Evolutionary conservation across 2,888 invertebrate species (phyloP).

Genomic region (Ophraella communa): DNA sequence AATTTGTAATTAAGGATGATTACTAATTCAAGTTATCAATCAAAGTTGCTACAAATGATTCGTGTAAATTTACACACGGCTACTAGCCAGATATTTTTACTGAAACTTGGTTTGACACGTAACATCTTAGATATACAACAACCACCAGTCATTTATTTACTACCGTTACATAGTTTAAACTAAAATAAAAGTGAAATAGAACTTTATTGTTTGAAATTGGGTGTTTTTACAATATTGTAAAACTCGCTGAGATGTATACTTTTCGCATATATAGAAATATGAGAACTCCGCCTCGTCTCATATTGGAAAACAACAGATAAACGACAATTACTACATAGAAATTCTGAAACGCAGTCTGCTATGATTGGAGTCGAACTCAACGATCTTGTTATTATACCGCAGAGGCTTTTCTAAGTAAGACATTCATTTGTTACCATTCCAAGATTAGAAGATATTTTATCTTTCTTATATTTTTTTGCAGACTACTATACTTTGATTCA

Average conservation of each 20-base stretch:
- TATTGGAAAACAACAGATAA: constrained; percentile 17
- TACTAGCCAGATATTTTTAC: too few relatives aligned
- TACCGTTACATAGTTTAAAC: too few relatives aligned
- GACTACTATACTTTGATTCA: not conserved
- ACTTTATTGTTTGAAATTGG: not conserved
- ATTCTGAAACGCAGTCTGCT: constrained; percentile 30
- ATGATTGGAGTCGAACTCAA: constrained; percentile 34
- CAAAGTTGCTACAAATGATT: too few relatives aligned
- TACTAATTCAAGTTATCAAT: too few relatives aligned
- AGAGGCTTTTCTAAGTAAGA: constrained; percentile 10
- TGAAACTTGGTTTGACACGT: too few relatives aligned
- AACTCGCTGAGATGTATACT: not conserved
- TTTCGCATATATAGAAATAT: not conserved
- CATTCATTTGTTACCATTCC: constrained; percentile 19
- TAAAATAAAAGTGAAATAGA: too few relatives aligned
- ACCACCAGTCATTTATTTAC: too few relatives aligned
- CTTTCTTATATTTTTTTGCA: not conserved
- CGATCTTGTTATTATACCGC: constrained; percentile 26
- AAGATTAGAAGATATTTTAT: not conserved
- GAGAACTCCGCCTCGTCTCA: not conserved
- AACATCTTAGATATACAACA: too few relatives aligned
- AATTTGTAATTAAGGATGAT: too few relatives aligned
- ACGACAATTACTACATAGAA: constrained; percentile 34
- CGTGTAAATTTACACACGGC: too few relatives aligned
- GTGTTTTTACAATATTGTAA: not conserved